Evolutionary conservation across 2,113 vertebrate genomes (phyloP).

Genomic region (Polypterus bichir): DNA sequence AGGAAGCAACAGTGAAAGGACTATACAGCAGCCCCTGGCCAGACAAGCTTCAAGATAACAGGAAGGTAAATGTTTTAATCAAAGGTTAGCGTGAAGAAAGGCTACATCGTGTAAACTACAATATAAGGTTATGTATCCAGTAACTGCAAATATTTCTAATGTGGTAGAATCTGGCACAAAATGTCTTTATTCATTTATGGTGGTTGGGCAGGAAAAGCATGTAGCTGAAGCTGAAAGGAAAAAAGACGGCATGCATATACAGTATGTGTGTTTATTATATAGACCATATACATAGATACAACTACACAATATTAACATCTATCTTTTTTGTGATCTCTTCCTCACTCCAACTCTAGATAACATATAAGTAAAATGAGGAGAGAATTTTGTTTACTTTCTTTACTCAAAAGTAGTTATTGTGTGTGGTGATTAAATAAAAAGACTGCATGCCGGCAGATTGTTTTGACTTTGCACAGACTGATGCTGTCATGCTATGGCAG

Average conservation of each 20-base stretch:
- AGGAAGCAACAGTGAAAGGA: neutral
- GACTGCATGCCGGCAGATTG: too few species aligned
- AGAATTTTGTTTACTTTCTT: too few species aligned
- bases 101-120: neutral
- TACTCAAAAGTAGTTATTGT: too few species aligned
- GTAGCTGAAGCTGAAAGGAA: neutral
- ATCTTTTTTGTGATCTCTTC: too few species aligned
- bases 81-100: neutral
- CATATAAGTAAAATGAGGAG: too few species aligned
- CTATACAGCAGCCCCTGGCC: neutral
- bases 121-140: neutral
- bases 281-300: neutral
- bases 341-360: too few species aligned
- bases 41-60: neutral
- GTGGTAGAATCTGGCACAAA: neutral
- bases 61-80: slow-evolving; percentile 5
- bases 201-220: neutral
- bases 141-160: neutral
- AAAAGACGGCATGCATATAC: neutral
- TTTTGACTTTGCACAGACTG: too few species aligned
- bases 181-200: neutral
- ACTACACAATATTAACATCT: neutral
- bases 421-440: too few species aligned
- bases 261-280: neutral
- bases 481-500: too few species aligned